Conservation (phyloP, 2,888 invertebrate species). For the Lottia scabra region DNA sequence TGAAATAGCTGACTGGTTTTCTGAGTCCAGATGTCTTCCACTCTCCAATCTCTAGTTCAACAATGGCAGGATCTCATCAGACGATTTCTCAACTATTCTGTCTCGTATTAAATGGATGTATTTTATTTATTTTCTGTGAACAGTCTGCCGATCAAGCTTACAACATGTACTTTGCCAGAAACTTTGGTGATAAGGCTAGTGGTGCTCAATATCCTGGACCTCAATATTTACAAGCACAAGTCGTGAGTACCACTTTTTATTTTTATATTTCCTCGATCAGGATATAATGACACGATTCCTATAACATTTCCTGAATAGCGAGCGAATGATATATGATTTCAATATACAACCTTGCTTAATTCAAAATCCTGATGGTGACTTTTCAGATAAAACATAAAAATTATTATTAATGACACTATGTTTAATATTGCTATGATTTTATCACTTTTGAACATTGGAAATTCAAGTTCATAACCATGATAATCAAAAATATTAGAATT, state of each 20-base stretch:
- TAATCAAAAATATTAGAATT: too few species aligned
- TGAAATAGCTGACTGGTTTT: slow-evolving; percentile 1
- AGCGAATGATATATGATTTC: too few species aligned
- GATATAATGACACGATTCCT: too few species aligned
- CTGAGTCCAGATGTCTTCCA: background rate
- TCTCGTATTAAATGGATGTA: too few species aligned
- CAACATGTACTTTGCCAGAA: slow-evolving; percentile 42
- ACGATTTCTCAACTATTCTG: too few species aligned
- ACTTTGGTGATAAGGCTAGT: slow-evolving; percentile 43
- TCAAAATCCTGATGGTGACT: background rate
- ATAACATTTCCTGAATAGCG: too few species aligned
- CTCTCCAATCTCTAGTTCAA: background rate
- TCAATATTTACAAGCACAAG: slow-evolving; percentile 51
- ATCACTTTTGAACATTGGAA: too few species aligned
- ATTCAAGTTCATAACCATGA: too few species aligned
- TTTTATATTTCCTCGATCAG: background rate
- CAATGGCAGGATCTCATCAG: background rate
- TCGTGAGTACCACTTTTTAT: slow-evolving; percentile 39
- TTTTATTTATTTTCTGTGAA: background rate
- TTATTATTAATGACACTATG: background rate
- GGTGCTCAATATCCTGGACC: slow-evolving; percentile 39
- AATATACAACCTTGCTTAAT: too few species aligned
- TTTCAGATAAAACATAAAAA: background rate
- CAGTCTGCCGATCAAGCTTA: slow-evolving; percentile 54
- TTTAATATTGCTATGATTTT: background rate